Evolutionary conservation across 1,140 invertebrate species (phyloP).

Genomic region (Sweltsa coloradensis): DNA sequence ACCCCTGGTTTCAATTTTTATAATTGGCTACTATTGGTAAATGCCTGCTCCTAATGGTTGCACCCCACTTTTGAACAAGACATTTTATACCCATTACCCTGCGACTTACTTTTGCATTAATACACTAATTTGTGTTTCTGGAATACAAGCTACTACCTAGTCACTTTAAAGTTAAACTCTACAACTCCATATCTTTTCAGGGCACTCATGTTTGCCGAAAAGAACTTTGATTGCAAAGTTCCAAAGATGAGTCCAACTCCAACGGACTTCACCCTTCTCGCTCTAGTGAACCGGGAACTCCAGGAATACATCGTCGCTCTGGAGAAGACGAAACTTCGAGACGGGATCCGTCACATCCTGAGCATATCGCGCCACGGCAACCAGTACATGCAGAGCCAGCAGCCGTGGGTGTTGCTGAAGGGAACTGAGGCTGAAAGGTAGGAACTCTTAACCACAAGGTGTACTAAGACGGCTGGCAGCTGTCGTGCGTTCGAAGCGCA

Average conservation of each 20-base stretch:
- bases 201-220: conserved; percentile 77
- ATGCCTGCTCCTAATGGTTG: too few relatives aligned
- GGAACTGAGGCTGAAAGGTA: conserved; percentile 63
- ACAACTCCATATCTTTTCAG: too few relatives aligned
- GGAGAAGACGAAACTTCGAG: conserved; percentile 72
- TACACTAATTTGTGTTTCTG: too few relatives aligned
- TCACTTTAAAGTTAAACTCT: too few relatives aligned
- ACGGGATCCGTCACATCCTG: conserved; percentile 77
- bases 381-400: conserved; percentile 86
- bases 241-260: conserved; percentile 53
- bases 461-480: background rate
- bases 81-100: too few relatives aligned
- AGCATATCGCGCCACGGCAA: conserved; percentile 86
- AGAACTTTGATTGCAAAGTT: conserved; percentile 67
- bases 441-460: background rate
- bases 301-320: conserved; percentile 64
- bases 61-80: too few relatives aligned
- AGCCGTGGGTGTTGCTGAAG: conserved; percentile 93
- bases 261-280: conserved; percentile 67
- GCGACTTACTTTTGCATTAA: too few relatives aligned
- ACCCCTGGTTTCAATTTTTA: too few relatives aligned
- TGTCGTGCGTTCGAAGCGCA: background rate
- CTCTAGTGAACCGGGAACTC: conserved; percentile 71
- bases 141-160: too few relatives aligned
- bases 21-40: too few relatives aligned